Evolutionary conservation across 2,113 vertebrate genomes (phyloP).

Genomic region (Dendropsophus ebraccatus): DNA sequence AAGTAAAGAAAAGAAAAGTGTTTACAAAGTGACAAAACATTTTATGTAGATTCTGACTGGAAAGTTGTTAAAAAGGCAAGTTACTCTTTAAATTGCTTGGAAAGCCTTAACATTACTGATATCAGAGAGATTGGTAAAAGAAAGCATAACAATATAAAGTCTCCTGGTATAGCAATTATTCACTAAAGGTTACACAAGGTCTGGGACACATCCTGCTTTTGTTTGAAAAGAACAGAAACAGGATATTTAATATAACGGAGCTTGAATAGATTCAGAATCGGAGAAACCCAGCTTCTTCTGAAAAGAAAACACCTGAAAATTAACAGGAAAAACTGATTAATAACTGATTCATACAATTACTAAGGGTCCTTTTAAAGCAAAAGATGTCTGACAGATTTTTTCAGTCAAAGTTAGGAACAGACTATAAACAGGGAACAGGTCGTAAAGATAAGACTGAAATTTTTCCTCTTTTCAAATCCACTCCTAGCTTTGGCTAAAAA

Average conservation of each 20-base stretch:
- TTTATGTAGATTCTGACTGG: neutral
- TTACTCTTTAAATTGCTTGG: neutral
- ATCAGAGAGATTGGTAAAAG: neutral
- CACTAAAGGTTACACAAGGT: conserved; percentile 57
- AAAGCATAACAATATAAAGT: neutral
- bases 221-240: conserved; percentile 64
- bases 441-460: too few species aligned
- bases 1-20: neutral
- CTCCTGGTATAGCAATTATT: conserved; percentile 11
- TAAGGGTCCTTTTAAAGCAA: too few species aligned
- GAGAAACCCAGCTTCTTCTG: neutral
- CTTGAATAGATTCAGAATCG: neutral
- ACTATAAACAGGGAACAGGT: too few species aligned
- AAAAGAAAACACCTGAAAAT: neutral
- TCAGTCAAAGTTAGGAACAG: too few species aligned
- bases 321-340: neutral
- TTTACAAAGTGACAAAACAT: neutral
- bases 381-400: too few species aligned
- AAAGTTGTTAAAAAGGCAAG: neutral
- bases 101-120: neutral
- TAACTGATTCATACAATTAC: neutral
- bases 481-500: too few species aligned
- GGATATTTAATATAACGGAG: conserved; percentile 59
- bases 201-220: conserved; percentile 66
- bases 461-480: too few species aligned